Conservation (phyloP, 2,797 vertebrate species). For the Cheirogaleus major region DNA sequence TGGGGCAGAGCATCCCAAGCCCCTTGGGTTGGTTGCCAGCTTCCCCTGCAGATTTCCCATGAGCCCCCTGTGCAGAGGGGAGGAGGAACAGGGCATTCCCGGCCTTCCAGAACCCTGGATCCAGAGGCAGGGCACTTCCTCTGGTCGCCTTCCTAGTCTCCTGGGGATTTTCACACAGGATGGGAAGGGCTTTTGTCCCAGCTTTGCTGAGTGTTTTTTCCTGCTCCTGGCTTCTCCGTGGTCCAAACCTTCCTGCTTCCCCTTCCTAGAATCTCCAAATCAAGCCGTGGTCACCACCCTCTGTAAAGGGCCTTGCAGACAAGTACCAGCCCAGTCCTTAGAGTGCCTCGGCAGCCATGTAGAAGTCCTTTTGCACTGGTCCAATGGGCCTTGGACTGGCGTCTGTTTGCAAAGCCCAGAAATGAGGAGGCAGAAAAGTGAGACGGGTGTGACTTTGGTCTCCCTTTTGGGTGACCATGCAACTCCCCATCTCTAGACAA, state of each 20-base stretch:
- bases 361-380: background rate
- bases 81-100: background rate
- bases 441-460: background rate
- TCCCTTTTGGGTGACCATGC: background rate
- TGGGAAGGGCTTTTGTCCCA: slow-evolving; percentile 76
- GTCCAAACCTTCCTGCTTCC: slow-evolving; percentile 76
- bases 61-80: background rate
- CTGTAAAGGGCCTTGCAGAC: background rate
- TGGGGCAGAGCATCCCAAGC: background rate
- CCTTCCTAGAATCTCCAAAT: slow-evolving; percentile 49
- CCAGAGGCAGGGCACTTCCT: slow-evolving; percentile 75
- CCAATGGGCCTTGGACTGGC: background rate
- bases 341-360: background rate
- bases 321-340: background rate
- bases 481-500: background rate
- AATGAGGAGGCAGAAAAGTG: background rate
- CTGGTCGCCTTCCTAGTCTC: slow-evolving; percentile 63
- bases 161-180: slow-evolving; percentile 72
- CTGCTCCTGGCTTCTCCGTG: slow-evolving; percentile 76
- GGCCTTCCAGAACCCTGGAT: slow-evolving; percentile 19
- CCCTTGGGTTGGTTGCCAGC: background rate
- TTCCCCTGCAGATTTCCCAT: background rate
- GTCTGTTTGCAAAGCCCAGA: background rate
- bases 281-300: background rate
- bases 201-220: slow-evolving; percentile 80